Percentiles rank a stretch among this genome's conserved stretches.
Conservation (phyloP, 2,113 vertebrate genomes). For the Menura novaehollandiae region DNA sequence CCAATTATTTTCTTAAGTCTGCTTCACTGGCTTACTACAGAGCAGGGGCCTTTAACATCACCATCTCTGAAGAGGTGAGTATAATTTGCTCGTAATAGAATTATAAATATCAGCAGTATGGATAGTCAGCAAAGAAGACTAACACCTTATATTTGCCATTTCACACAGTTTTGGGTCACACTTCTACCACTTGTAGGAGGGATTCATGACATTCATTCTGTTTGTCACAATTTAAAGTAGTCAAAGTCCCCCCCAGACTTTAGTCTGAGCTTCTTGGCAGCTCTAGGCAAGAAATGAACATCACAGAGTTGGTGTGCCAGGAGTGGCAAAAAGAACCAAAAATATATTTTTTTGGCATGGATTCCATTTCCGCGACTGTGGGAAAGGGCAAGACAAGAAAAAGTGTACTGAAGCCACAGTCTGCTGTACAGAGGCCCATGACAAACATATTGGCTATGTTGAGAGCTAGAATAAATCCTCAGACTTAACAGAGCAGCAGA, state of each 20-base stretch:
- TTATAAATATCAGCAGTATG: neutral
- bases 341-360: neutral
- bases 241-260: neutral
- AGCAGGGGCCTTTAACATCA: slow-evolving; percentile 48
- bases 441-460: neutral
- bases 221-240: neutral
- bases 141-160: neutral
- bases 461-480: neutral
- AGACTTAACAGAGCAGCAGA: neutral
- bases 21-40: slow-evolving; percentile 63
- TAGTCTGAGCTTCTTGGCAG: neutral
- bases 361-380: too few species aligned
- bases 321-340: neutral
- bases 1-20: slow-evolving; percentile 61
- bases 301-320: neutral
- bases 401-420: neutral
- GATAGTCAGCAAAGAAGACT: neutral
- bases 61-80: slow-evolving; percentile 49
- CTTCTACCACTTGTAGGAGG: neutral
- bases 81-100: neutral
- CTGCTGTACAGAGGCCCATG: neutral
- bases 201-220: neutral
- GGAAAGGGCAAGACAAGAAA: neutral
- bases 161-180: neutral
- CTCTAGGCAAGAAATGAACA: neutral